Evolutionary conservation across 2,113 vertebrate species (phyloP), one percentile per base, ranked within the genome.

Genomic region (Salvator merianae): DNA sequence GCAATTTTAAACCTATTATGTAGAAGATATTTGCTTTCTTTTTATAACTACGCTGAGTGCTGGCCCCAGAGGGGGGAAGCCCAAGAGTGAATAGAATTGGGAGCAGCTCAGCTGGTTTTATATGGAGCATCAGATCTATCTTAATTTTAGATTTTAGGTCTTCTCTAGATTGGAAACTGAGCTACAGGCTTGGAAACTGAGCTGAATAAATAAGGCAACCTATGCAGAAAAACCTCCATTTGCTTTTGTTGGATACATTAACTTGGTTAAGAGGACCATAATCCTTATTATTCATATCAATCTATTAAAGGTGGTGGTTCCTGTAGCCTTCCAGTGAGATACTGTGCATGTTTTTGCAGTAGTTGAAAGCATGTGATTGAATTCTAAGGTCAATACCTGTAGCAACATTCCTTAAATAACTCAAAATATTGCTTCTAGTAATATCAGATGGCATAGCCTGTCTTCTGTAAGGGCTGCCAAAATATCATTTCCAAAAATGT

Each of bases 1-100:
- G 83, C 68, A 63, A 79, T 79, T 14, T 72, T 72, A 71, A 63
- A 84, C 38, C 68, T 85, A 72, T 79, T 79, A n/a, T 79, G 66
- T 71, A 32, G 63, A 78, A 78, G 47, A 78, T 43, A 71, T 50
- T 72, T 79, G 76, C 53, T 72, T 79, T 79, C 69, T 24, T 85
- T 79, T 50, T 79, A 65, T 71, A 79, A 30, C 68, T 78, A 3
- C 36, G 13, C 40, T 79, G 53, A 84, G 30, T 79, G 76, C 68
- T 85, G 68, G 68, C 72, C 83, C 68, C 83, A 47, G 55, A 47
- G 53, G 68, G 30, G 14, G 32, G 53, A 82, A 22, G 30, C 30
- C 68, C 47, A 47, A 63, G 4, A 36, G 36, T 36, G 68, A 79
- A 13, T 47, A 73, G 63, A 85, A 65, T 2, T 73, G 76, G n/a